Percentiles rank a stretch among this genome's conserved stretches.
These are phyloP conservation scores for Gallinago media DNA, from an alignment of 2,113 vertebrate genomes.

Conservation along the genomic window DNA sequence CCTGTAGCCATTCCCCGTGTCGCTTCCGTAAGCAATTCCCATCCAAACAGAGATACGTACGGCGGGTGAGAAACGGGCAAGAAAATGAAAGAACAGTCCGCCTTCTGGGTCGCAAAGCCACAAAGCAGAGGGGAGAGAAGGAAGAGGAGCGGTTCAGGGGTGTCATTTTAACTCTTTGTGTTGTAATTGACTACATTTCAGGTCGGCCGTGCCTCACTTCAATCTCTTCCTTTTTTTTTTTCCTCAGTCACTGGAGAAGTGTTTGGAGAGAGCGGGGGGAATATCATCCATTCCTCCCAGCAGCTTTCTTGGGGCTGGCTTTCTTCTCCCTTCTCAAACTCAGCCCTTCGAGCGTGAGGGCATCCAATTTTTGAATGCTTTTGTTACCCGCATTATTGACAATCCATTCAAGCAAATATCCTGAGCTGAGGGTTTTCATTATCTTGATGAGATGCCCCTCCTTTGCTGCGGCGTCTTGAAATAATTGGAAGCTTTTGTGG, in stretches of 20 bases:
- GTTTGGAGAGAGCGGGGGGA: background rate
- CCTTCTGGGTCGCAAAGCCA: background rate
- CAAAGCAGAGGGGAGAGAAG: background rate
- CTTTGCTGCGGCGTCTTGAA: constrained; percentile 36
- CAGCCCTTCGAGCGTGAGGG: constrained; percentile 39
- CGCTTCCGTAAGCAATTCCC: background rate
- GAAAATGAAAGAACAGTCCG: background rate
- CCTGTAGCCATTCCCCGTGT: rapidly evolving
- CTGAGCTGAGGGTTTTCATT: constrained; percentile 37
- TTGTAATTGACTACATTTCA: constrained; percentile 65
- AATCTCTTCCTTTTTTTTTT: constrained; percentile 17
- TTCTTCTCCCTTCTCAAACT: constrained; percentile 46
- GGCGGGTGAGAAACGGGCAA: background rate
- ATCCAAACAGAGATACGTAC: background rate
- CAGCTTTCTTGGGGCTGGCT: constrained; percentile 45
- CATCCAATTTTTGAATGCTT: constrained; percentile 51
- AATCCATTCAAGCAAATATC: constrained; percentile 61
- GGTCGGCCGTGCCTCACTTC: background rate
- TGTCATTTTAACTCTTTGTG: constrained; percentile 60
- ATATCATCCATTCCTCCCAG: background rate
- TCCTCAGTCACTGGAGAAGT: too few species aligned
- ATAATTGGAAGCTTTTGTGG: constrained; percentile 64
- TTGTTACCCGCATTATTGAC: constrained; percentile 61
- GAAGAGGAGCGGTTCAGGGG: constrained; percentile 6
- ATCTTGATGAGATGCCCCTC: constrained; percentile 48